Percentiles rank a stretch among this genome's conserved stretches.
phyloP scores from a whole-genome alignment of 30 jellyfish, hydroid and myxozoan species.

The Pseudorhiza aurosa region DNA sequence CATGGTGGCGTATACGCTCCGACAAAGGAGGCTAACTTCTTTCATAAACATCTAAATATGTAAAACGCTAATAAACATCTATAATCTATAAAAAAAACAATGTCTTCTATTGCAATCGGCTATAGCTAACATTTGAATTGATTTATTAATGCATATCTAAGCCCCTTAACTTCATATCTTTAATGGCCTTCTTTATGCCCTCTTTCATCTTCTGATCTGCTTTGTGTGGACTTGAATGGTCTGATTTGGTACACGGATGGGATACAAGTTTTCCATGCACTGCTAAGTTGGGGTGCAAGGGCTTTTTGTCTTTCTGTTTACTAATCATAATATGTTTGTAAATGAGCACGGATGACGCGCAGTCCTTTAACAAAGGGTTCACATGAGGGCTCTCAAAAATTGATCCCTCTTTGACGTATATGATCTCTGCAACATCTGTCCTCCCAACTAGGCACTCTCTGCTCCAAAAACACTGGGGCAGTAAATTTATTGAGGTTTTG shows the following conservation, averaged over 20 bases:
- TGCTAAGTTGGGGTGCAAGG: conserved; percentile 61
- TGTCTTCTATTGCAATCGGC: no score
- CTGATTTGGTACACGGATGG: conserved; percentile 81
- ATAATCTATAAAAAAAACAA: no score
- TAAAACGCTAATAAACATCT: no score
- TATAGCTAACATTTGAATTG: no score
- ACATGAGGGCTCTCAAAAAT: background rate
- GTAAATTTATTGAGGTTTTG: conserved; percentile 12
- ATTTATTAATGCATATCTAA: conserved; percentile 90
- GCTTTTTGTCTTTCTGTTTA: conserved; percentile 61
- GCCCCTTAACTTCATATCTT: conserved; percentile 82
- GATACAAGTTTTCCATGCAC: conserved; percentile 10
- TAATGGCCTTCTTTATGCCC: conserved; percentile 84
- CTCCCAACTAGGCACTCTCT: conserved; percentile 76
- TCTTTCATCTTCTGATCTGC: conserved; percentile 57
- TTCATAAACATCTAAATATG: no score
- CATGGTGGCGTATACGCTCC: no score
- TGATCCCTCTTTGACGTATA: conserved; percentile 73
- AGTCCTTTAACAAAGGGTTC: conserved; percentile 55
- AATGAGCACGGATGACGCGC: conserved; percentile 81
- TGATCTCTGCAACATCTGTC: conserved; percentile 77
- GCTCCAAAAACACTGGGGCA: conserved; percentile 89
- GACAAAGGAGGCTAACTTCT: no score
- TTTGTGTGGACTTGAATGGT: conserved; percentile 42
- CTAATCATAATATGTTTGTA: conserved; percentile 70